Conservation (phyloP, 2,113 vertebrate species). For the Seriola quinqueradiata region DNA sequence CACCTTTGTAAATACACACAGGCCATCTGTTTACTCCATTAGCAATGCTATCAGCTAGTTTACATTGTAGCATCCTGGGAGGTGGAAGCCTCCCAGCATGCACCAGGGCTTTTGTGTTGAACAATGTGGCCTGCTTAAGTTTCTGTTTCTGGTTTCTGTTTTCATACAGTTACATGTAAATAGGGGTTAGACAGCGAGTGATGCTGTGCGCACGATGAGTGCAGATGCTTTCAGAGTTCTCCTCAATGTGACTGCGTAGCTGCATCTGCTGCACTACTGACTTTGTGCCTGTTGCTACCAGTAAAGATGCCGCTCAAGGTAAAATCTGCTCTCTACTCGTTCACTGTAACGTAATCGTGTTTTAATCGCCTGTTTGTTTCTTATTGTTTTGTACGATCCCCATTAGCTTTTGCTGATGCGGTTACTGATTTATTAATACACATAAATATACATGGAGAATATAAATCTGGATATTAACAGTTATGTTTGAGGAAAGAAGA, state of each 20-base stretch:
- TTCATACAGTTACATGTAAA: not conserved
- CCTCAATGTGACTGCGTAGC: not conserved
- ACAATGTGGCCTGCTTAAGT: not conserved
- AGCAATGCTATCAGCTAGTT: not conserved
- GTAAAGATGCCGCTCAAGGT: no score
- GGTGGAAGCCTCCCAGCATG: conserved; percentile 1
- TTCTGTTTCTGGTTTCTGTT: not conserved
- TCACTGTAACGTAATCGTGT: no score
- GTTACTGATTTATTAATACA: not conserved
- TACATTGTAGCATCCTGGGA: not conserved
- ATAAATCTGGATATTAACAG: no score
- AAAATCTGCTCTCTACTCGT: no score
- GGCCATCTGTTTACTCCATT: conserved; percentile 8
- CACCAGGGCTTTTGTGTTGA: not conserved
- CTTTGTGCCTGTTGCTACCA: no score
- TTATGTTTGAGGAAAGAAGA: no score
- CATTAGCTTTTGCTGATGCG: not conserved
- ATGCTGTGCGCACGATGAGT: not conserved
- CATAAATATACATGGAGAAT: no score
- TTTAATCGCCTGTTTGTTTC: not conserved
- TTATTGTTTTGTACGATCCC: not conserved
- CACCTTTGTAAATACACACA: conserved; percentile 12
- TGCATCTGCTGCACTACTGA: no score
- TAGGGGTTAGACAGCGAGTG: not conserved
- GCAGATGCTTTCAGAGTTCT: not conserved